Percentiles rank a stretch among this genome's conserved stretches.
Conservation (phyloP, 2,797 vertebrate species). For the Betta splendens region DNA sequence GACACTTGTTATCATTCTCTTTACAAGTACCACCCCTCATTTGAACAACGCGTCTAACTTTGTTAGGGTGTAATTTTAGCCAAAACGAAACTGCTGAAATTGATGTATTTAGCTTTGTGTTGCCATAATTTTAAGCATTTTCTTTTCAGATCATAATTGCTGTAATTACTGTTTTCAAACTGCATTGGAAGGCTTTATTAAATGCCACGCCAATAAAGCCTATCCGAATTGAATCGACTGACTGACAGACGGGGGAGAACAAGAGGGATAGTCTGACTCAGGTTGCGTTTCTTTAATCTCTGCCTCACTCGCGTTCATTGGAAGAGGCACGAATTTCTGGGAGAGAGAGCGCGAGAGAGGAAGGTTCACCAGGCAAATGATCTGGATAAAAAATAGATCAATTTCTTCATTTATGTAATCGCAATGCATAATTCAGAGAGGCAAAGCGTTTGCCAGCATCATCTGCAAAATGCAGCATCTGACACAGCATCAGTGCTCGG, state of each 20-base stretch:
- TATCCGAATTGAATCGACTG: slow-evolving; percentile 49
- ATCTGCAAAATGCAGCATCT: slow-evolving; percentile 60
- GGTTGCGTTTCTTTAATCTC: slow-evolving; percentile 28
- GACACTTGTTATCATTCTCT: slow-evolving; percentile 47
- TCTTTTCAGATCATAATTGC: slow-evolving; percentile 63
- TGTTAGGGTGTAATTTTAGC: slow-evolving; percentile 57
- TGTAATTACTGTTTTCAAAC: slow-evolving; percentile 68
- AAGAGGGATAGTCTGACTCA: slow-evolving; percentile 29
- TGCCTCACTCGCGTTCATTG: slow-evolving; percentile 41
- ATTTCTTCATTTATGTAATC: slow-evolving; percentile 75
- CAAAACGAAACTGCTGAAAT: slow-evolving; percentile 52
- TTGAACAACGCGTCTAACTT: slow-evolving; percentile 47
- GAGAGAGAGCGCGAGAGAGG: slow-evolving; percentile 56
- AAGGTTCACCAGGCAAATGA: slow-evolving; percentile 72
- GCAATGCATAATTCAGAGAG: slow-evolving; percentile 78
- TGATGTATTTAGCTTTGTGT: slow-evolving; percentile 62
- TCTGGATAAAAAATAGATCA: slow-evolving; percentile 80
- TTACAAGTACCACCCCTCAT: slow-evolving; percentile 36
- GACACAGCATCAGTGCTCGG: slow-evolving; percentile 27
- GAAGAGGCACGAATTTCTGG: slow-evolving; percentile 11
- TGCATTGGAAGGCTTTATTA: slow-evolving; percentile 58
- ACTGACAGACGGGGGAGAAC: slow-evolving; percentile 38
- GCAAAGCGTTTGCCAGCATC: slow-evolving; percentile 74
- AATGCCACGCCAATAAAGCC: slow-evolving; percentile 55
- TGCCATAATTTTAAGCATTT: slow-evolving; percentile 61